Conservation (phyloP, 2,888 invertebrate species). For the Drosophila acutilabella region DNA sequence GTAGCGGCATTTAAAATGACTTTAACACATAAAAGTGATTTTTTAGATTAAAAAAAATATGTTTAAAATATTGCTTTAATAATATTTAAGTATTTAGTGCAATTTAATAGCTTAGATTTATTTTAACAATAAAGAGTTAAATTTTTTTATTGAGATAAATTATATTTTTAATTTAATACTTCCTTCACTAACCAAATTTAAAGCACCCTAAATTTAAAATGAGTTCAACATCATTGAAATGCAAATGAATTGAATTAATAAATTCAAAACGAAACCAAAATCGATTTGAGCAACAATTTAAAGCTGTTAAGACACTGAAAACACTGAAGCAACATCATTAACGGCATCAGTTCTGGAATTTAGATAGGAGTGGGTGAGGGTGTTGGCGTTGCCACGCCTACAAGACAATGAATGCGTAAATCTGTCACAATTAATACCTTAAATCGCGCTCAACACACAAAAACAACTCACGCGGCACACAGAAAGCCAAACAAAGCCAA, state of each 20-base stretch:
- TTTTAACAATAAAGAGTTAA: too few species aligned
- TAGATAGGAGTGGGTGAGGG: not conserved
- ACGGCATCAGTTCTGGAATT: slow-evolving; percentile 20
- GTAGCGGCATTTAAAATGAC: too few species aligned
- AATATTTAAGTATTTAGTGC: too few species aligned
- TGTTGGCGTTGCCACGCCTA: not conserved
- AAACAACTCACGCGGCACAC: slow-evolving; percentile 42
- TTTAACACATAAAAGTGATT: too few species aligned
- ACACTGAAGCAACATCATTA: slow-evolving; percentile 42
- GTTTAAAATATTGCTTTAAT: too few species aligned
- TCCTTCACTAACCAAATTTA: not conserved
- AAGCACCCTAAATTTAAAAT: not conserved
- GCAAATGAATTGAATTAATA: slow-evolving; percentile 9
- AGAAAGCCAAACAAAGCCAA: slow-evolving; percentile 36
- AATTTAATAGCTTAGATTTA: too few species aligned
- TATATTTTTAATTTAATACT: too few species aligned
- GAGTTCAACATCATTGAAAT: not conserved
- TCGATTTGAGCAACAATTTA: slow-evolving; percentile 32
- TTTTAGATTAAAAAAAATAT: too few species aligned
- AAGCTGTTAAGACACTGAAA: slow-evolving; percentile 25
- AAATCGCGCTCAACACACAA: slow-evolving; percentile 42
- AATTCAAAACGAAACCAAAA: slow-evolving; percentile 8
- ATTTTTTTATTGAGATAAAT: too few species aligned
- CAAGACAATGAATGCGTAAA: slow-evolving; percentile 64
- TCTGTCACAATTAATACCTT: slow-evolving; percentile 76